Evolutionary conservation across 1,140 invertebrate species (phyloP), one percentile per base, ranked within the genome.

Genomic region (Latrodectus geometricus): DNA sequence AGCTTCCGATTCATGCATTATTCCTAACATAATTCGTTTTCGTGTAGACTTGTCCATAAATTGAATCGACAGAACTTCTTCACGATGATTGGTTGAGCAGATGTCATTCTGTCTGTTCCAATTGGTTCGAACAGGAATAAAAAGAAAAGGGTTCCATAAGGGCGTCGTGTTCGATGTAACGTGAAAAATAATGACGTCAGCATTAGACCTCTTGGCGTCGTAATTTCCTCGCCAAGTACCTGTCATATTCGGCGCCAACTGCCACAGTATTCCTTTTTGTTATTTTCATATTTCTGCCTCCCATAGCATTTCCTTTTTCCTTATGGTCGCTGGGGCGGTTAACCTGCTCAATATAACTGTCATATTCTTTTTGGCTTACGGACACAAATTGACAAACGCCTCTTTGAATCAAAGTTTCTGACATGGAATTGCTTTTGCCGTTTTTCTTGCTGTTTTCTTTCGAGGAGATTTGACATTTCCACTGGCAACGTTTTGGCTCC

Each of bases 261-360:
- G 21, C 9, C 12, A 48, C n/a, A 14, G 35, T 35, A 9, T 35
- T 35, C 48, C 12, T 35, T 35, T 15, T 35, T 61, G 54, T 61
- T 14, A 8, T 11, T 35, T 35, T 35, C 35, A 35, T 35, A 35
- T 35, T 35, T 35, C 35, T 35, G 35, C 35, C 35, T 35, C 35
- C 11, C 54, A 11, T n/a, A 69, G 70, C 23, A 73, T 73, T 73
- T 56, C 52, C 50, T 73, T 54, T 49, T 52, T 54, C 50, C 17
- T 35, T 48, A 35, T 35, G 52, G 69, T 81, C 79, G 69, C 8
- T 21, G 79, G 52, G 23, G 79, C 69, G 79, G 69, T 81, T 81
- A 81, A 81, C 79, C 79, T 61, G 79, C 79, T 81, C 79, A 81
- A 81, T 81, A 81, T 81, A 81, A 61, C 79, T 81, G 79, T 81